Conservation (phyloP, 2,113 vertebrate genomes). For the Sialia sialis region DNA sequence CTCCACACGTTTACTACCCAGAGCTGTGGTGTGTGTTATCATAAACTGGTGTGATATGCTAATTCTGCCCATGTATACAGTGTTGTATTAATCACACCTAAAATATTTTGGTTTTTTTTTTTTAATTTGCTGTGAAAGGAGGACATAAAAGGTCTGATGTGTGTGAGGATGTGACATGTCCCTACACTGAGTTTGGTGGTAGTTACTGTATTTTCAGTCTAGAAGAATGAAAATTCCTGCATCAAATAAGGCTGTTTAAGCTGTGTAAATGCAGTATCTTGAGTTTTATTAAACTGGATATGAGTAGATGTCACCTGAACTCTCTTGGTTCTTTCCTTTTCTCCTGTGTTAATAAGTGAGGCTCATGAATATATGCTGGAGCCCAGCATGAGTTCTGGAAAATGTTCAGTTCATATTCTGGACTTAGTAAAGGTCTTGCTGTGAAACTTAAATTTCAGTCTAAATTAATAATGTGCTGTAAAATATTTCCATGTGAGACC, state of each 20-base stretch:
- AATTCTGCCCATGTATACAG: neutral
- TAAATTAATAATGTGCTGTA: neutral
- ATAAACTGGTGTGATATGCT: rapidly evolving
- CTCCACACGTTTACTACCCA: neutral
- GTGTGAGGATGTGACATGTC: rapidly evolving
- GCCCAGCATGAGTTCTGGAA: neutral
- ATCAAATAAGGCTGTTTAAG: neutral
- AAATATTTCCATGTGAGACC: neutral
- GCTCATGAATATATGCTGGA: neutral
- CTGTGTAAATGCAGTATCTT: neutral
- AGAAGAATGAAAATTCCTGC: neutral
- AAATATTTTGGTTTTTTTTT: no score
- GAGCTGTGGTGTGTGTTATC: neutral
- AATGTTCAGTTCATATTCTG: neutral
- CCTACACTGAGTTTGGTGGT: neutral
- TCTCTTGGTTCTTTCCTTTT: neutral
- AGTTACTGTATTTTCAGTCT: neutral
- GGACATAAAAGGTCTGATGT: neutral
- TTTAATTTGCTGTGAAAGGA: neutral
- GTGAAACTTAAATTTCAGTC: neutral
- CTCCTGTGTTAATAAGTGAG: neutral
- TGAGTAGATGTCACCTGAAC: neutral
- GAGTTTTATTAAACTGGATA: neutral
- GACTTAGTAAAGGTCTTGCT: neutral
- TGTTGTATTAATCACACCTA: neutral